These are phyloP conservation scores for Melanotaenia boesemani DNA, from an alignment of 2,797 vertebrate genomes.

Conservation along the genomic window DNA sequence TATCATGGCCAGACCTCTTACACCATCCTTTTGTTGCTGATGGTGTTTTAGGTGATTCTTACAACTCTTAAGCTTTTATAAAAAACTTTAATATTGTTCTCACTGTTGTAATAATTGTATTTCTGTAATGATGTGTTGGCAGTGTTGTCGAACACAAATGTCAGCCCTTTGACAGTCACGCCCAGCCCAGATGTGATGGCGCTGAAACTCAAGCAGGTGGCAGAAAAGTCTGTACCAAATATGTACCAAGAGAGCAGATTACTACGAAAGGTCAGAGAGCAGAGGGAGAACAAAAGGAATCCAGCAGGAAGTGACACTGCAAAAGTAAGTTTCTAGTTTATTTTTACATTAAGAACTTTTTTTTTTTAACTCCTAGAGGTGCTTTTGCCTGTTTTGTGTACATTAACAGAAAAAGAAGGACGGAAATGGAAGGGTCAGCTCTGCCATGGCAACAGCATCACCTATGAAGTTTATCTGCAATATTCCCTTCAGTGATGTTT, in stretches of 20 bases:
- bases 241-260: conserved; percentile 82
- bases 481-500: conserved; percentile 36
- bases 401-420: conserved; percentile 54
- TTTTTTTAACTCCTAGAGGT: neutral
- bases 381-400: conserved; percentile 22
- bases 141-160: conserved; percentile 86
- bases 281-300: conserved; percentile 69
- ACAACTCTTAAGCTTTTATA: neutral
- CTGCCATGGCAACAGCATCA: conserved; percentile 42
- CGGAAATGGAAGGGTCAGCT: conserved; percentile 42
- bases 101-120: neutral
- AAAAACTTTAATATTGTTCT: neutral
- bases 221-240: conserved; percentile 72
- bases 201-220: conserved; percentile 87
- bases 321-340: conserved; percentile 34
- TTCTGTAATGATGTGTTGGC: conserved; percentile 23
- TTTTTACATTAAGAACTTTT: neutral
- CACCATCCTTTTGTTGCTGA: conserved; percentile 94
- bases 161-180: conserved; percentile 89
- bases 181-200: conserved; percentile 88
- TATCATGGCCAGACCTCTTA: conserved; percentile 94
- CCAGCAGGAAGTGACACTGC: conserved; percentile 41
- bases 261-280: conserved; percentile 81
- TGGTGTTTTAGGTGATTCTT: conserved; percentile 86
- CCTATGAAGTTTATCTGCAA: conserved; percentile 31